Evolutionary conservation across 2,113 vertebrate species (phyloP), one percentile per base, ranked within the genome.

Genomic region (Eclectus roratus): DNA sequence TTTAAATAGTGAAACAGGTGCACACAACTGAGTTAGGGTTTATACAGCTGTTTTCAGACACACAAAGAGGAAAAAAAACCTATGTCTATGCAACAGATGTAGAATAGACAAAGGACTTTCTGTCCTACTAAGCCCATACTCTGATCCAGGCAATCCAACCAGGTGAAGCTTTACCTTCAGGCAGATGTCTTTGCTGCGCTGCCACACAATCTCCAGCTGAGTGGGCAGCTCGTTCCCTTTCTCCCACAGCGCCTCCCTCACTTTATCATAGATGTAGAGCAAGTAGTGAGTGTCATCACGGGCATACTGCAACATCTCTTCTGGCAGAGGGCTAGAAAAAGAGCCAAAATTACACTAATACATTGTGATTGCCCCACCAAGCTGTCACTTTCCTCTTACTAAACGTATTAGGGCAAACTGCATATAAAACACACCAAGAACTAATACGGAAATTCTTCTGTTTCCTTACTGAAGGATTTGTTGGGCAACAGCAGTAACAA

Each of bases 241-340:
- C 41, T 99, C 98, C 97, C 98, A 97, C 80, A 99, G 98, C 4
- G 98, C 98, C 13, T 95, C 97, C 69, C 98, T 95, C 97, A 99
- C 83, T 46, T 97, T 97, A 78, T 99, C 99, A 4, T 99, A 99
- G 96, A 99, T 98, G 87, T 99, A 99, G 5, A 99, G 99, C 89
- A 99, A 97, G 96, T 99, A 99, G 94, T 99, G 99, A 7, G 99
- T 99, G 97, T 99, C 99, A 4, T 98, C 97, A 13, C 98, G 98
- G 46, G 99, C 99, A 1, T 99, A 99, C 47, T 79, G 97, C 15
- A 99, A 69, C 99, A 99, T 99, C 87, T 99, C 99, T n/a, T 99
- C 98, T 21, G 99, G 99, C 95, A 99, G 94, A 2, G 99, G 99
- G 49, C 99, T 99, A 31, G 19, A 83, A 76, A 89, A 10, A 85